Conservation (phyloP, 2,797 vertebrate genomes). For the Lacerta viridis region DNA sequence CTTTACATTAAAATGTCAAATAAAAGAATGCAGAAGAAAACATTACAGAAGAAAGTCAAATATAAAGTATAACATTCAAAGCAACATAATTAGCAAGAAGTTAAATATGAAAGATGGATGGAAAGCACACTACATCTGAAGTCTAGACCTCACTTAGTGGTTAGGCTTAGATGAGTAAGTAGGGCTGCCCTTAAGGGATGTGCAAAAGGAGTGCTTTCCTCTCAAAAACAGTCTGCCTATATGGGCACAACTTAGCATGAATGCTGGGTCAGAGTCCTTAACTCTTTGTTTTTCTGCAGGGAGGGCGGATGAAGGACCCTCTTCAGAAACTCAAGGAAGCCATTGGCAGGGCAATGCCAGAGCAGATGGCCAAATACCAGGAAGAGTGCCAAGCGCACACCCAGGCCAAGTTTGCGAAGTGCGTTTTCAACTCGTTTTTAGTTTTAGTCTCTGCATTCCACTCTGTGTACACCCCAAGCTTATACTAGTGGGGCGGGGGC, state of each 20-base stretch:
- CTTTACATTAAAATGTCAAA: no score
- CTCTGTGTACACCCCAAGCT: neutral
- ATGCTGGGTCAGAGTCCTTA: neutral
- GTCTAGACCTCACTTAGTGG: neutral
- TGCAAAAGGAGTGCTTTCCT: neutral
- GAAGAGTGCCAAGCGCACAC: conserved; percentile 87
- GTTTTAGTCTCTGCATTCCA: neutral
- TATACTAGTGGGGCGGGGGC: neutral
- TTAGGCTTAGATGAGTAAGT: neutral
- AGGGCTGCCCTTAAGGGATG: no score
- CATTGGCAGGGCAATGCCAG: conserved; percentile 89
- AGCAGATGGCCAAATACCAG: conserved; percentile 90
- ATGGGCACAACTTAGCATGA: neutral
- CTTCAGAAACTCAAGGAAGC: conserved; percentile 90
- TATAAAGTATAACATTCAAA: no score
- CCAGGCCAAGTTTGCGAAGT: conserved; percentile 90
- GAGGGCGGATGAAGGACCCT: conserved; percentile 84
- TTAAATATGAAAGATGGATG: neutral
- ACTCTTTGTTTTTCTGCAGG: conserved; percentile 73
- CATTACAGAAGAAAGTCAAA: no score
- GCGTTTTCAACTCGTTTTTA: conserved; percentile 61
- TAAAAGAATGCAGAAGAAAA: no score
- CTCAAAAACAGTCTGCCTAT: neutral
- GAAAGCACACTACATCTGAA: no score
- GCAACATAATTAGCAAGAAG: no score